Base-by-base conservation (phyloP, 2,888 invertebrate genomes). In the Megastigmus dorsalis region DNA sequence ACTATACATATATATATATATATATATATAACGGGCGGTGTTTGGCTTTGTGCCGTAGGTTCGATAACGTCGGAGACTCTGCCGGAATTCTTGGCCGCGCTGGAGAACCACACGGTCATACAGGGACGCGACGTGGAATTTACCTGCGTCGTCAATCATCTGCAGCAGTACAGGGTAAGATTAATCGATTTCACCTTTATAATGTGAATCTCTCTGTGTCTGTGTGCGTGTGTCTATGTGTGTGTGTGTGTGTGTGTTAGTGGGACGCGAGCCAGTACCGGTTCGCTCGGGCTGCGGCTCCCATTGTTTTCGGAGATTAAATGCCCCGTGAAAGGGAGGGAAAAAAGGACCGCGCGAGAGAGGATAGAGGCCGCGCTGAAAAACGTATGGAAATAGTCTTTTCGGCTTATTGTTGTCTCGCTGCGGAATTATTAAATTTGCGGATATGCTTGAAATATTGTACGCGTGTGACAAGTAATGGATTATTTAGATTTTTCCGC, bases 111-210 rank as follows among this genome's bases (percentile, higher is more conserved):
- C 86, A 96, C 96, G 28, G 95, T 95, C 72, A 93, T 95, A 63
- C 95, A 95, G 88, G 96, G 96, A 62, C 91, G 96, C 63, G 96
- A 96, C 86, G 93, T 96, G 68, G 93, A 93, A 85, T 96, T 96
- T 88, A 96, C 95, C 50, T 97, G 96, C 86, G 94, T 95, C 80
- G 96, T 97, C 84, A 95, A 96, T 89, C 94, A 96, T 88, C 92
- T 97, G 79, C 95, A 94, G 79, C 90, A 92, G 83, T 95, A 95
- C 89, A 94, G 95, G 92, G 96, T 96, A 90, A 90, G 69, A 68
- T 72, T 60, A 69, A 69, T 70, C 59, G 72, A 52, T 30, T n/a
- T n/a, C n/a, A n/a, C n/a, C n/a, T n/a, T n/a, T n/a, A n/a, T n/a
- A n/a, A n/a, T n/a, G n/a, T n/a, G n/a, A n/a, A n/a, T n/a, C n/a